Evolutionary conservation across 2,797 vertebrate genomes (phyloP), one percentile per base, ranked within the genome.

Genomic region (Cryptoprocta ferox): DNA sequence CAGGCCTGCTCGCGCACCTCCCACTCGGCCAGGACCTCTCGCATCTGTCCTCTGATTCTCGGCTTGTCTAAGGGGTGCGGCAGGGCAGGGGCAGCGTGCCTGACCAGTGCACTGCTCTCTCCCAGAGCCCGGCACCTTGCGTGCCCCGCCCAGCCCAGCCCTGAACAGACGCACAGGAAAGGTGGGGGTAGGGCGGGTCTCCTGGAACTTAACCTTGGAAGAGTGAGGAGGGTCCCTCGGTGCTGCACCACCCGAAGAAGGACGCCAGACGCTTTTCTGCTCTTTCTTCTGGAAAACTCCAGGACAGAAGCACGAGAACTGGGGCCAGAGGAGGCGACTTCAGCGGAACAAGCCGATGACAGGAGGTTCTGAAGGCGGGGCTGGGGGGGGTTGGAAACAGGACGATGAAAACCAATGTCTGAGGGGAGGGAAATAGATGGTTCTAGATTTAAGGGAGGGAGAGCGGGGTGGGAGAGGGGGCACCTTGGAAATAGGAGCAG

Each of bases 261-360:
- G 50, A 50, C 2, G 8, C 0, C 0, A 6, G 2, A 2, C 8
- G 42, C 14, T 32, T 24, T 24, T n/a, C 42, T 37, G 18, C 32
- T 37, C 32, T 37, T n/a, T 73, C 42, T 39, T 61, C 39, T 24
- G 3, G 4, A 45, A 3, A 73, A 37, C 42, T 28, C 28, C 15
- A 12, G 50, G 73, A 26, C 30, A 26, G 82, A 9, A 28, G n/a
- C 32, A 4, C 0, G 53, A 30, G 35, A 24, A 3, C 0, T 2
- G 11, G 2, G 39, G 48, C 19, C 65, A 4, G 30, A 14, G 76
- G 76, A 39, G 30, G 35, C 3, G 0, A 32, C 32, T 32, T 7
- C 5, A 4, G 24, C 26, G 8, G 37, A 15, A 10, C 0, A 4
- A 3, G 1, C 37, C 3, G 0, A 9, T 0, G 0, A 35, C 4